Evolutionary conservation across 2,888 invertebrate genomes (phyloP), one percentile per base, ranked within the genome.

Genomic region (Arctia plantaginis): DNA sequence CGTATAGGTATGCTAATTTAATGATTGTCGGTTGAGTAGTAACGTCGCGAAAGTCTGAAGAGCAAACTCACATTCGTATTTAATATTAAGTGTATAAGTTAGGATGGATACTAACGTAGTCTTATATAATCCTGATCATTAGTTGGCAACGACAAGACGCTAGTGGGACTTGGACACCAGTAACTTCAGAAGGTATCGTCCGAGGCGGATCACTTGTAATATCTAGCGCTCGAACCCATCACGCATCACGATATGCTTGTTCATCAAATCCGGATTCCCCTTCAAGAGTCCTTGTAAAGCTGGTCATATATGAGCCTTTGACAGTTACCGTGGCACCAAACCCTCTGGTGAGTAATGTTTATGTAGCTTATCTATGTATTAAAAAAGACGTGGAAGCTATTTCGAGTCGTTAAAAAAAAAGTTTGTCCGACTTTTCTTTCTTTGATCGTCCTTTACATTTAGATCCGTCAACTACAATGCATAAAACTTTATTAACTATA

Each of bases 191-290:
- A 73, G 94, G 93, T 1, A 89, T 90, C 0, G 92, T 94, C 0
- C 89, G 93, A 0, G 92, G 91, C 0, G 93, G 93, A 0, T 90
- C 94, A 0, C 87, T 95, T 3, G 86, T 96, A 13, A 80, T 98
- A 71, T 95, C 96, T 23, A 96, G 96, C 72, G 96, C 96, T 62
- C 96, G 96, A 72, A 93, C 96, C 3, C 96, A 96, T 79, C 97
- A 98, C 86, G 96, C 97, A 1, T 97, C 97, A 0, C 92, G 97
- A 81, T 98, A 98, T 92, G 96, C 97, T 55, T 98, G 98, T 89
- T 96, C 97, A n/a, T 96, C 97, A 15, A 97, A 96, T 77, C 97
- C 97, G 81, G 96, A 97, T 69, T 95, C 97, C 64, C 96, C 97
- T 69, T 97, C 97, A 77, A 95, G 97, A 74, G 95, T 97, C 62